Evolutionary conservation across 2,888 invertebrate genomes (phyloP).

Genomic region (Eledone cirrhosa): DNA sequence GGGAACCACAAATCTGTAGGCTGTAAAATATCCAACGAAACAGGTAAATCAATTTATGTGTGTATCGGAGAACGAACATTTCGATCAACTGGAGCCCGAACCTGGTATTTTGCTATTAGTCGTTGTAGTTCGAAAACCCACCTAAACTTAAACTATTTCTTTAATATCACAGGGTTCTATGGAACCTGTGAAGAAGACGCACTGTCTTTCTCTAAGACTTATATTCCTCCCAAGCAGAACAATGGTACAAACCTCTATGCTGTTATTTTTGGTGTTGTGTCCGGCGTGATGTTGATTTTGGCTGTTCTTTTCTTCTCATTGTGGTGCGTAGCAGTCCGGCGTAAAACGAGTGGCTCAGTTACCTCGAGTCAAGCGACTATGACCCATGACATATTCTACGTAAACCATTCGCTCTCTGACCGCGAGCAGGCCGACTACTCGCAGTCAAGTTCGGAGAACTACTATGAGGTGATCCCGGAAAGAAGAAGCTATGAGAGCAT

Average conservation of each 20-base stretch:
- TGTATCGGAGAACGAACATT: conserved; percentile 57
- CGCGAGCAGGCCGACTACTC: conserved; percentile 54
- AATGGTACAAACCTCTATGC: conserved; percentile 44
- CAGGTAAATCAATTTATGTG: conserved; percentile 50
- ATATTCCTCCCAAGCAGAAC: conserved; percentile 41
- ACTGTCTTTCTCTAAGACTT: conserved; percentile 42
- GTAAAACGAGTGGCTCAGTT: conserved; percentile 51
- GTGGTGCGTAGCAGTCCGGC: conserved; percentile 48
- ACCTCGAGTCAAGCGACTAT: conserved; percentile 60
- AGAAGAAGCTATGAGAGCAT: conserved; percentile 59
- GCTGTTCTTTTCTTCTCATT: conserved; percentile 53
- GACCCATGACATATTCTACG: conserved; percentile 61
- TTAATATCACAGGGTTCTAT: conserved; percentile 57
- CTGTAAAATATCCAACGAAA: conserved; percentile 48
- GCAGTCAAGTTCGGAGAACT: conserved; percentile 60
- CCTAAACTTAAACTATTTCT: conserved; percentile 54
- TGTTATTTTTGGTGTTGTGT: conserved; percentile 54
- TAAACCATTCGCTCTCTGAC: conserved; percentile 59
- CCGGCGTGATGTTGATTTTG: conserved; percentile 50
- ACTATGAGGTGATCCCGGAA: conserved; percentile 61
- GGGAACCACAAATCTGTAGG: conserved; percentile 48
- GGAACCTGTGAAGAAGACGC: conserved; percentile 60
- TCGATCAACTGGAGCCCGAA: conserved; percentile 50
- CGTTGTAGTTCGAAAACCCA: conserved; percentile 45
- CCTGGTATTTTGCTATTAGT: conserved; percentile 58